Conservation (phyloP, 2,797 vertebrate genomes). For the Xenops minutus region DNA sequence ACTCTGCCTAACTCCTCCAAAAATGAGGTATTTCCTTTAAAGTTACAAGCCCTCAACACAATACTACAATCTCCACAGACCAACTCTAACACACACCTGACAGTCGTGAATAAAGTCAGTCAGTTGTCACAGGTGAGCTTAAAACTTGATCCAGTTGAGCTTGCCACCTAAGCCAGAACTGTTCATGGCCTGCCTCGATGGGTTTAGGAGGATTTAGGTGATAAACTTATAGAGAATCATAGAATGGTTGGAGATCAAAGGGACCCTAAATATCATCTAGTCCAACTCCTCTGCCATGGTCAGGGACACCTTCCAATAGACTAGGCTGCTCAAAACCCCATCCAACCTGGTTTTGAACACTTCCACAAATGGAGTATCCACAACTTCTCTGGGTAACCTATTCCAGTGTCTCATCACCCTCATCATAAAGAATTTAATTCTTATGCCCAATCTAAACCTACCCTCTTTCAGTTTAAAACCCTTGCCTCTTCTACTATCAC, state of each 20-base stretch:
- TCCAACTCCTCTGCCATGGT: rapidly evolving
- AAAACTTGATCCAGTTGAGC: not conserved
- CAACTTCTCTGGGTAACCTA: not conserved
- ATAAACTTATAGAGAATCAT: not conserved
- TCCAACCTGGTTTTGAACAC: not conserved
- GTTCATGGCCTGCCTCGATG: rapidly evolving
- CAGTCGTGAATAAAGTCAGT: not conserved
- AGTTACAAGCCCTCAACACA: not conserved
- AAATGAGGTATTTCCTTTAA: not conserved
- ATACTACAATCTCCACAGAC: not conserved
- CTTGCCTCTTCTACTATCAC: not conserved
- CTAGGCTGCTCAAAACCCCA: not conserved
- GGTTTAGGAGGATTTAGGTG: not conserved
- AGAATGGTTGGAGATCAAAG: not conserved
- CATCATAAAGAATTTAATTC: not conserved
- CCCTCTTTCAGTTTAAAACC: not conserved
- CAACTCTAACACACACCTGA: rapidly evolving
- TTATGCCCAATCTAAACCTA: not conserved
- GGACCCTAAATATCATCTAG: not conserved
- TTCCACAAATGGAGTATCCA: not conserved
- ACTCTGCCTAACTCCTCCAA: not conserved
- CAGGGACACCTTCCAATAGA: not conserved
- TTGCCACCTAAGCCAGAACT: not conserved
- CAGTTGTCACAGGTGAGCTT: not conserved
- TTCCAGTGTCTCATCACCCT: not conserved